A percentile compares a stretch with the other conserved stretches of the same genome.
Evolutionary conservation across 2,888 invertebrate genomes (phyloP).

Genomic region (Acanthosepion esculentum): DNA sequence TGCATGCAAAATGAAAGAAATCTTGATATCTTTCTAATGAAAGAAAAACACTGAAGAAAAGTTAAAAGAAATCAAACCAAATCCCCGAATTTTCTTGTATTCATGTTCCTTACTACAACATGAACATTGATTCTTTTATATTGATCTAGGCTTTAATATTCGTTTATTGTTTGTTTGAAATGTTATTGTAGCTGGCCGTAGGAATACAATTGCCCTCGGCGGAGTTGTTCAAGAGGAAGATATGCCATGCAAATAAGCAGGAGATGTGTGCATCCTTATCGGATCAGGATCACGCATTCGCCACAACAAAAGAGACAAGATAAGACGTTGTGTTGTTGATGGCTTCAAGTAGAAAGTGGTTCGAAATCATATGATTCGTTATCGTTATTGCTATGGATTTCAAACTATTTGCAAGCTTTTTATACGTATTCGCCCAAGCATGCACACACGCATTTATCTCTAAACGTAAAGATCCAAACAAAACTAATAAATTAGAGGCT

Average conservation of each 20-base stretch:
- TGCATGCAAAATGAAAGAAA: not conserved
- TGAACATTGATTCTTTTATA: not conserved
- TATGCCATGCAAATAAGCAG: not conserved
- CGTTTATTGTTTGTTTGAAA: conserved; percentile 11
- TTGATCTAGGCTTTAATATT: not conserved
- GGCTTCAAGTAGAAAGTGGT: not conserved
- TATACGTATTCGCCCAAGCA: too few relatives aligned
- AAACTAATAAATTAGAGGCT: too few relatives aligned
- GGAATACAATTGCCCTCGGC: not conserved
- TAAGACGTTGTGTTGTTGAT: not conserved
- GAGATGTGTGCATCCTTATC: not conserved
- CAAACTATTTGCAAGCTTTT: not conserved
- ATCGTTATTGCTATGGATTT: not conserved
- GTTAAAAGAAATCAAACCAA: not conserved
- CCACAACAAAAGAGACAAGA: not conserved
- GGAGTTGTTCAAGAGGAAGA: not conserved
- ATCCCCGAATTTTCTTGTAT: not conserved
- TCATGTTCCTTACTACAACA: not conserved
- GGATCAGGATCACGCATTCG: not conserved
- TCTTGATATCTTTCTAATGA: not conserved
- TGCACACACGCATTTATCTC: too few relatives aligned
- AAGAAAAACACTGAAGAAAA: not conserved
- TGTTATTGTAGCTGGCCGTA: not conserved
- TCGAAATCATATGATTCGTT: not conserved
- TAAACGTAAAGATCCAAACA: too few relatives aligned